These are phyloP conservation scores for Stegodyphus dumicola DNA, from an alignment of 1,140 invertebrate genomes.

Conservation along the genomic window DNA sequence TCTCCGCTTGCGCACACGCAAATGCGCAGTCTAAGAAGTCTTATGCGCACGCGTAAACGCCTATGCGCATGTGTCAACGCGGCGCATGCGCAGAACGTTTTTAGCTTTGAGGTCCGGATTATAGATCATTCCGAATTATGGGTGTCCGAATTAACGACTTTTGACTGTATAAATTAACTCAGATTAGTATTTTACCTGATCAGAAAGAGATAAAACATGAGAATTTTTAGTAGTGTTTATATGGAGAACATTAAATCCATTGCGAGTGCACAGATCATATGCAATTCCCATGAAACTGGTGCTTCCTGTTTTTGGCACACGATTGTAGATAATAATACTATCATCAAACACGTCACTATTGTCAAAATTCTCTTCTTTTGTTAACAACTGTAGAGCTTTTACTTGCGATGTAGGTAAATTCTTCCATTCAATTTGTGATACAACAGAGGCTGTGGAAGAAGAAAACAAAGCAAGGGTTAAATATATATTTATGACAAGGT, in stretches of 20 bases:
- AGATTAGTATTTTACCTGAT: constrained; percentile 76
- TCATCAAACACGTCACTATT: constrained; percentile 65
- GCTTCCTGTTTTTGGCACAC: constrained; percentile 98
- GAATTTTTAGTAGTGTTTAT: constrained; percentile 96
- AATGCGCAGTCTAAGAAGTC: no score
- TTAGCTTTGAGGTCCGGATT: no score
- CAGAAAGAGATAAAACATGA: constrained; percentile 89
- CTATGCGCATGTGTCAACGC: no score
- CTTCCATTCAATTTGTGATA: constrained; percentile 41
- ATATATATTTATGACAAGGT: neutral
- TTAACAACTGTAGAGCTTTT: constrained; percentile 40
- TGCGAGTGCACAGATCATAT: constrained; percentile 93
- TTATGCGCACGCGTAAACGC: no score
- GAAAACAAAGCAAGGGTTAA: neutral
- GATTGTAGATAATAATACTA: constrained; percentile 90
- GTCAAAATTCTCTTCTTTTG: constrained; percentile 20
- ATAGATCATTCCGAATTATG: no score
- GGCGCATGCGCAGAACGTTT: no score
- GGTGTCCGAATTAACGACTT: no score
- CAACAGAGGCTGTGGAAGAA: constrained; percentile 14
- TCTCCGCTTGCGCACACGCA: no score
- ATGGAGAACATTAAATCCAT: constrained; percentile 94
- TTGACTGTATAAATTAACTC: no score
- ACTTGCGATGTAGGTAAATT: constrained; percentile 27
- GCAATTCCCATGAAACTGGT: constrained; percentile 97